phyloP scores from a whole-genome alignment of 53 echinoderm and acorn worm genomes.

The Apostichopus leukothele region DNA sequence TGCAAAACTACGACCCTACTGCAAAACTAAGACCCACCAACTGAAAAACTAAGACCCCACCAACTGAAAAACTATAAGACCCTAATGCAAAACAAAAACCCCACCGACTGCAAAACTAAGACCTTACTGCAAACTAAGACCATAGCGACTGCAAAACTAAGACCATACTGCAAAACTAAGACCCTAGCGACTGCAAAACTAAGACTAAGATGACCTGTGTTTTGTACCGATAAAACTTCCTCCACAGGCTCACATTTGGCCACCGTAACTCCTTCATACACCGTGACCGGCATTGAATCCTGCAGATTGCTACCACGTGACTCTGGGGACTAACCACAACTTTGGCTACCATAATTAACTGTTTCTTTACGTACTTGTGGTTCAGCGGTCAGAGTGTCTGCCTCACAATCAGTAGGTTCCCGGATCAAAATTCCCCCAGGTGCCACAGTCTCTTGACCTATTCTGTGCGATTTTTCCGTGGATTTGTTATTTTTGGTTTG shows the following conservation, averaged over 20 bases:
- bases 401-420: too few relatives aligned
- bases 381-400: too few relatives aligned
- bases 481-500: too few relatives aligned
- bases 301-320: neutral
- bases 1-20: slow-evolving; percentile 13
- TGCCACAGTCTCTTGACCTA: too few relatives aligned
- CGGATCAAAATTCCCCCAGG: too few relatives aligned
- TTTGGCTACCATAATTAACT: slow-evolving; percentile 21
- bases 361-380: neutral
- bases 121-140: neutral
- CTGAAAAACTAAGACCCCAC: too few relatives aligned
- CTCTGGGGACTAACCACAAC: neutral
- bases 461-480: too few relatives aligned
- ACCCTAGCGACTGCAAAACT: too few relatives aligned
- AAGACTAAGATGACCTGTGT: too few relatives aligned
- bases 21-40: neutral
- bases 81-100: too few relatives aligned
- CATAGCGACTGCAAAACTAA: neutral
- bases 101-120: neutral
- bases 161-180: neutral
- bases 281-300: slow-evolving; percentile 1
- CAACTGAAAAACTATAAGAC: too few relatives aligned
- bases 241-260: slow-evolving; percentile 11
- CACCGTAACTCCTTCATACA: slow-evolving; percentile 8
- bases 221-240: neutral